These are phyloP conservation scores for Empidonax traillii DNA, from an alignment of 2,113 vertebrate species.

Conservation along the genomic window DNA sequence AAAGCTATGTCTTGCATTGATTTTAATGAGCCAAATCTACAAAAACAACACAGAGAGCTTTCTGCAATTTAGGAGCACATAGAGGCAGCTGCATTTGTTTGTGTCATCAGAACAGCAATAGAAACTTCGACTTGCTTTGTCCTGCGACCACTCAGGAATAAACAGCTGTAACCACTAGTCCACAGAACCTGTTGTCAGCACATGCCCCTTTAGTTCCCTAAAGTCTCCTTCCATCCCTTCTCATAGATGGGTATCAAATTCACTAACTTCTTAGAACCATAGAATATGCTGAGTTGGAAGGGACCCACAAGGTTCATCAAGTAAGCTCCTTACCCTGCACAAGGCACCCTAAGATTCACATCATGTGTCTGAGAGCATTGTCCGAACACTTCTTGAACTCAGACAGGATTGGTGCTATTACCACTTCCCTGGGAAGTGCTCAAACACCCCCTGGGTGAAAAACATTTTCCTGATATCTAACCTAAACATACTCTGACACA, in stretches of 20 bases:
- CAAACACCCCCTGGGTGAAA: too few species aligned
- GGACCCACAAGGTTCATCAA: not conserved
- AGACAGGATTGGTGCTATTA: too few species aligned
- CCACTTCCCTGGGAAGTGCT: too few species aligned
- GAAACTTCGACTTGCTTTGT: not conserved
- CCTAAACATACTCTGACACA: too few species aligned
- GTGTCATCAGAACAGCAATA: not conserved
- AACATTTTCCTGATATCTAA: not conserved
- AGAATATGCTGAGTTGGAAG: not conserved
- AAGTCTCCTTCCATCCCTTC: not conserved
- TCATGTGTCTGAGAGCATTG: not conserved
- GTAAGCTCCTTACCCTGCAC: not conserved
- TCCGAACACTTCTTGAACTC: too few species aligned
- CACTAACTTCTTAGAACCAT: not conserved
- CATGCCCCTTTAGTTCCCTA: not conserved
- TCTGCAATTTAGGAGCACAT: not conserved
- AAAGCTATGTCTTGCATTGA: not conserved
- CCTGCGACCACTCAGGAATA: not conserved
- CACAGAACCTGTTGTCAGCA: not conserved
- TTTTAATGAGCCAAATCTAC: not conserved
- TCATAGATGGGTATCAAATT: not conserved
- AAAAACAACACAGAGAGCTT: not conserved
- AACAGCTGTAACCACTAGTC: not conserved
- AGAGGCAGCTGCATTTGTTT: not conserved
- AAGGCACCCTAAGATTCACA: not conserved